A percentile compares a stretch with the other conserved stretches of the same genome.
Evolutionary conservation across 2,113 vertebrate genomes (phyloP).

Genomic region (Platycercus adscitus): DNA sequence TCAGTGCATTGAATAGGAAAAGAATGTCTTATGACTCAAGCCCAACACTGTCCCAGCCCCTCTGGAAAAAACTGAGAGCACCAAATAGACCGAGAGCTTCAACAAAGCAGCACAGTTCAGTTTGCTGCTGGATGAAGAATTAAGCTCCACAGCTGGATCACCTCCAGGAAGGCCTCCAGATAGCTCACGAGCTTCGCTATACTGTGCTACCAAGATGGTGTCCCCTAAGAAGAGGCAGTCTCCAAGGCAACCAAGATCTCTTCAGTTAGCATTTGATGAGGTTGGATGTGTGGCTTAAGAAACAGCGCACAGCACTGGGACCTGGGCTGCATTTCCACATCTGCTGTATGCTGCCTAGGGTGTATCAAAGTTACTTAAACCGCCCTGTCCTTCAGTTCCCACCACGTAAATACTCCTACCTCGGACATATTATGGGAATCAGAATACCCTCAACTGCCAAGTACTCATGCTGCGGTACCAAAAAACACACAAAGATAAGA

Average conservation of each 20-base stretch:
- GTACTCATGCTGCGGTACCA: not conserved
- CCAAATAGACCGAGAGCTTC: not conserved
- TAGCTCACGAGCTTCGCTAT: not conserved
- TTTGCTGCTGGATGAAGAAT: not conserved
- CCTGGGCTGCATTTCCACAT: fast-evolving
- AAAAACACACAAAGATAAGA: not conserved
- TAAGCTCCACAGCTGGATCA: not conserved
- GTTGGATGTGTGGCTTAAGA: not conserved
- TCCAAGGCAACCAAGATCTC: slow-evolving; percentile 4
- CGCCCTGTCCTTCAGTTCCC: not conserved
- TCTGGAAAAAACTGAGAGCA: not conserved
- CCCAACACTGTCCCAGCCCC: not conserved
- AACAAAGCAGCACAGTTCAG: not conserved
- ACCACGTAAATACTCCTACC: not conserved
- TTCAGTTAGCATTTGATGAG: not conserved
- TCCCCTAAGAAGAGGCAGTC: not conserved
- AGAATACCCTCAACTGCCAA: not conserved
- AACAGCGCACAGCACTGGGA: not conserved
- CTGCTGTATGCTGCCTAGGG: fast-evolving
- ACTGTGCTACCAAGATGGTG: not conserved
- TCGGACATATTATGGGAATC: not conserved
- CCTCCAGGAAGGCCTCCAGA: not conserved
- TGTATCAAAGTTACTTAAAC: not conserved
- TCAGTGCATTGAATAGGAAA: not conserved
- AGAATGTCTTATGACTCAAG: not conserved